These are phyloP conservation scores for Hemitrygon akajei DNA, from an alignment of 2,797 vertebrate species.

Conservation along the genomic window DNA sequence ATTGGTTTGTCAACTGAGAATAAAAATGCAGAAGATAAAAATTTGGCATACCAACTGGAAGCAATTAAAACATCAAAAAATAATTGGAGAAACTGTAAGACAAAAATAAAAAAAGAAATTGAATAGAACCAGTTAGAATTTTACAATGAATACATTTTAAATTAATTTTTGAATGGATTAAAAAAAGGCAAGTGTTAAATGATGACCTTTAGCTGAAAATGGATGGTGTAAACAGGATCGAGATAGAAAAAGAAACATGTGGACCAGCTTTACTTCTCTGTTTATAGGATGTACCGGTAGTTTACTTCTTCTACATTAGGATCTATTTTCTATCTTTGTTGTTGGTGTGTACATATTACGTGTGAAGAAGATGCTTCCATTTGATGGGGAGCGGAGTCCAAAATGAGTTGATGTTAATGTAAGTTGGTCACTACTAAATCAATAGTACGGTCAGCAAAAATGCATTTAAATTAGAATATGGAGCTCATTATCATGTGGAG, in stretches of 20 bases:
- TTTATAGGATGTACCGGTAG: background rate
- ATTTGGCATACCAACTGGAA: background rate
- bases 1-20: background rate
- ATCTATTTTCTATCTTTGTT: background rate
- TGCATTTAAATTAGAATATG: background rate
- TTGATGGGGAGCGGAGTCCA: background rate
- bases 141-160: background rate
- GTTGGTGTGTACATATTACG: background rate
- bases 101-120: background rate
- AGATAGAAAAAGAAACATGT: too few relatives aligned
- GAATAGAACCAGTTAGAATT: background rate
- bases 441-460: background rate
- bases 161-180: too few relatives aligned
- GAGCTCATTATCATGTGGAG: background rate
- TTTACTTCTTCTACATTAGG: background rate
- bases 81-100: background rate
- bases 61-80: conserved; percentile 11
- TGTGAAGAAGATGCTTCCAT: background rate
- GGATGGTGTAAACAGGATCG: background rate
- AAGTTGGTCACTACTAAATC: background rate
- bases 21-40: background rate
- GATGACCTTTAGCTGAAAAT: background rate
- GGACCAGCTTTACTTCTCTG: too few relatives aligned
- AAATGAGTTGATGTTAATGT: background rate
- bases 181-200: background rate